Conservation (phyloP, 2,113 vertebrate genomes). For the Panthera uncia region DNA sequence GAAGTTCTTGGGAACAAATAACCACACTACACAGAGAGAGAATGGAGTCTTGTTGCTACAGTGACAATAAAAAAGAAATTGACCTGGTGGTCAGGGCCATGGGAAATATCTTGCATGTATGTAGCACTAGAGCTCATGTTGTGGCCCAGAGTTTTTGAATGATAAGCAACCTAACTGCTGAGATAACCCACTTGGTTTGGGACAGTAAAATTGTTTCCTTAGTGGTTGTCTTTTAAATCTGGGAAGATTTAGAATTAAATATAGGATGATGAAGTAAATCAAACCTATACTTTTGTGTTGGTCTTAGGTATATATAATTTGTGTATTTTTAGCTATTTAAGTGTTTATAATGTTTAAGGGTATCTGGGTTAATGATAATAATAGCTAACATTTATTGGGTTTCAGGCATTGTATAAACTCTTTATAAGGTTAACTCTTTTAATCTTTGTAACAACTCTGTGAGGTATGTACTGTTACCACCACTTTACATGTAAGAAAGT, state of each 20-base stretch:
- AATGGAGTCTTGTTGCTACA: neutral
- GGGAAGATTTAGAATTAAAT: conserved; percentile 21
- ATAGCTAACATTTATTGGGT: neutral
- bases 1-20: neutral
- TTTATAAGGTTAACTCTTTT: neutral
- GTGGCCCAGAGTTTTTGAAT: neutral
- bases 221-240: neutral
- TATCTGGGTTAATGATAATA: neutral
- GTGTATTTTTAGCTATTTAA: conserved; percentile 36
- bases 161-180: neutral
- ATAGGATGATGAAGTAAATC: neutral
- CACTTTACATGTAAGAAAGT: neutral
- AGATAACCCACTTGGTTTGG: neutral
- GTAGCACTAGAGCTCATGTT: neutral
- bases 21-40: neutral
- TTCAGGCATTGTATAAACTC: neutral
- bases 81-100: neutral
- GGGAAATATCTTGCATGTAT: neutral
- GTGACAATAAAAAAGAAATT: neutral
- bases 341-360: neutral
- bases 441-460: neutral
- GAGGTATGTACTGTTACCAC: neutral
- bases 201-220: neutral
- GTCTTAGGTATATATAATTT: neutral
- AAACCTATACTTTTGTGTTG: neutral